Evolutionary conservation across 2,888 invertebrate genomes (phyloP), one percentile per base, ranked within the genome.

Genomic region (Linhomoeus sp.): DNA sequence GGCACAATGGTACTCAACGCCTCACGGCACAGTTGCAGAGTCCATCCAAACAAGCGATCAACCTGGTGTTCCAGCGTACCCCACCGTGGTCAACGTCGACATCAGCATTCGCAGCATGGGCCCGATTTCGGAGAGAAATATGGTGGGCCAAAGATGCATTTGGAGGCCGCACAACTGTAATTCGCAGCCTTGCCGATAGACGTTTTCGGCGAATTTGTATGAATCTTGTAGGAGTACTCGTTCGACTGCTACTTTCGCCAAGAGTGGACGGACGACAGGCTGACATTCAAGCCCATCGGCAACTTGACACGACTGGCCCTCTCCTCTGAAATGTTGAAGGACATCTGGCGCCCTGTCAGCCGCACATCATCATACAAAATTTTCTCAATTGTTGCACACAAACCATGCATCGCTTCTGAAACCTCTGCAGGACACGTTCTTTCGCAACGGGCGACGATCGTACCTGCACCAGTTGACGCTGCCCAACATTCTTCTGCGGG

Each of bases 341-440:
- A 83, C 59, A 86, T 92, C 60, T 92, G 92, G 90, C 76, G 85
- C 53, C 92, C 92, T 0, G 90, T 90, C 68, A 90, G 70, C 83
- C 51, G 77, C 78, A 19, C 81, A 80, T 65, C 59, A 59, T 52
- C 56, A 60, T 3, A 12, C 12, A 12, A 19, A 20, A 20, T 20
- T 33, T 7, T 3, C 3, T 9, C 37, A 36, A 25, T 19, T 3
- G 25, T 19, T 47, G 40, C n/a, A n/a, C n/a, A 23, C 56, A 40
- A 52, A 55, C 29, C 70, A 81, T 51, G 79, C 81, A 1, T 70
- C 82, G 52, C 79, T 79, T 60, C 78, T 80, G 57, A 79, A 79
- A 51, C 80, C 82, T 76, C 75, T 85, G 54, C 90, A 90, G 0
- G 88, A 88, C 68, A 88, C 88, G 1, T 88, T 82, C 66, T 85